Evolutionary conservation across 2,888 invertebrate genomes (phyloP).

Genomic region (Drosophila parthenogenetica): DNA sequence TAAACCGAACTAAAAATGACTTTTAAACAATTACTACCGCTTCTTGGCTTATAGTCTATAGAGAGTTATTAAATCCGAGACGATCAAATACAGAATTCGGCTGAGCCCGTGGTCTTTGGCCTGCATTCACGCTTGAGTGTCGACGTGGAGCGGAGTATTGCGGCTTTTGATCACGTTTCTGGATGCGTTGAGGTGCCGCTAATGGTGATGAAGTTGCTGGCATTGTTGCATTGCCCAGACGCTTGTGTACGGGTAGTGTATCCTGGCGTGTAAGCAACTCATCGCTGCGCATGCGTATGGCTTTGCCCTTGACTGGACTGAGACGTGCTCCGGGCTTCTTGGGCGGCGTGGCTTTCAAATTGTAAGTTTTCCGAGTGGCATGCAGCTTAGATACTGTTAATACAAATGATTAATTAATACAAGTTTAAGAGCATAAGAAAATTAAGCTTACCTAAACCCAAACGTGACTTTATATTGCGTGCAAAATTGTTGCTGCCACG

Average conservation of each 20-base stretch:
- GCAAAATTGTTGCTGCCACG: constrained; percentile 62
- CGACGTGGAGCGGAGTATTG: constrained; percentile 48
- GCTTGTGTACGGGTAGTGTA: constrained; percentile 79
- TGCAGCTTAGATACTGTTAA: constrained; percentile 77
- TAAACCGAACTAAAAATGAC: constrained; percentile 36
- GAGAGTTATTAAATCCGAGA: constrained; percentile 79
- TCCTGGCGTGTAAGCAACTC: constrained; percentile 76
- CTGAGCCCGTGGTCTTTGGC: constrained; percentile 38
- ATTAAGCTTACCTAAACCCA: constrained; percentile 67
- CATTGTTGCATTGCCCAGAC: constrained; percentile 68
- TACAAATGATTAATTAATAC: not conserved
- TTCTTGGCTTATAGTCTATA: constrained; percentile 42
- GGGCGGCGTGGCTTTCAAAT: constrained; percentile 77
- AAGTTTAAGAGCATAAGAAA: not conserved
- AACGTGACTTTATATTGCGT: constrained; percentile 73
- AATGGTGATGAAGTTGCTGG: constrained; percentile 5
- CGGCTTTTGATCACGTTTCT: constrained; percentile 24
- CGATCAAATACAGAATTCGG: constrained; percentile 82
- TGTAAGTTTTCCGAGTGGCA: constrained; percentile 80
- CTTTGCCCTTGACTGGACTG: constrained; percentile 74
- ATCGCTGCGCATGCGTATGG: constrained; percentile 83
- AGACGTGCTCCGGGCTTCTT: constrained; percentile 61
- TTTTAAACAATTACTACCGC: constrained; percentile 35
- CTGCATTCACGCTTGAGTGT: constrained; percentile 54
- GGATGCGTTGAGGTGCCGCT: constrained; percentile 19